phyloP scores from a whole-genome alignment of 2,888 invertebrate species.

The Callyntrura sp. region DNA sequence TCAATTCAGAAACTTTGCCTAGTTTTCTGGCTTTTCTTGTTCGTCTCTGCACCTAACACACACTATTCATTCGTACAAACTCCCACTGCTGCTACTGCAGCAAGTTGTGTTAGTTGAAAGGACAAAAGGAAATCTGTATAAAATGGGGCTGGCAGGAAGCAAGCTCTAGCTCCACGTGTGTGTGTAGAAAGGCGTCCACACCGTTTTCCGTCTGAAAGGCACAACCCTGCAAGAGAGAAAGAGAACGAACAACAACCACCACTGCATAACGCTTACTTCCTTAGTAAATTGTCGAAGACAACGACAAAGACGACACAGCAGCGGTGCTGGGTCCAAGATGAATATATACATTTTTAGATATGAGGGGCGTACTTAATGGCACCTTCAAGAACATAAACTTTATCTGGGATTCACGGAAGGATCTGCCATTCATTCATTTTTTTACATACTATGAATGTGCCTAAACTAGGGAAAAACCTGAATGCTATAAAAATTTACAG shows the following conservation, averaged over 20 bases:
- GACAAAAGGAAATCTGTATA: slow-evolving; percentile 68
- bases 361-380: slow-evolving; percentile 68
- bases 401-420: slow-evolving; percentile 62
- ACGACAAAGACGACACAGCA: neutral
- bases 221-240: slow-evolving; percentile 43
- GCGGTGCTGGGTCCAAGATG: slow-evolving; percentile 2
- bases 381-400: slow-evolving; percentile 67
- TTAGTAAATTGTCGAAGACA: slow-evolving; percentile 46
- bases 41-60: neutral
- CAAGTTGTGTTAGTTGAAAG: slow-evolving; percentile 49
- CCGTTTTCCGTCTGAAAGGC: neutral
- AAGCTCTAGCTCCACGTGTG: neutral
- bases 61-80: neutral
- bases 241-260: slow-evolving; percentile 51
- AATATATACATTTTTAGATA: slow-evolving; percentile 48
- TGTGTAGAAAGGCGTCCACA: neutral
- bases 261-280: slow-evolving; percentile 56
- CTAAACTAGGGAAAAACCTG: neutral
- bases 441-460: neutral
- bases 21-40: slow-evolving; percentile 42
- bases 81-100: neutral
- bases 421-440: slow-evolving; percentile 42
- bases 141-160: slow-evolving; percentile 18
- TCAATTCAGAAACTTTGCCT: slow-evolving; percentile 69
- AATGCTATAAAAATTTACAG: slow-evolving; percentile 1